Conservation (phyloP, 2,888 invertebrate genomes). For the Hermaeophaga mercurialis region DNA sequence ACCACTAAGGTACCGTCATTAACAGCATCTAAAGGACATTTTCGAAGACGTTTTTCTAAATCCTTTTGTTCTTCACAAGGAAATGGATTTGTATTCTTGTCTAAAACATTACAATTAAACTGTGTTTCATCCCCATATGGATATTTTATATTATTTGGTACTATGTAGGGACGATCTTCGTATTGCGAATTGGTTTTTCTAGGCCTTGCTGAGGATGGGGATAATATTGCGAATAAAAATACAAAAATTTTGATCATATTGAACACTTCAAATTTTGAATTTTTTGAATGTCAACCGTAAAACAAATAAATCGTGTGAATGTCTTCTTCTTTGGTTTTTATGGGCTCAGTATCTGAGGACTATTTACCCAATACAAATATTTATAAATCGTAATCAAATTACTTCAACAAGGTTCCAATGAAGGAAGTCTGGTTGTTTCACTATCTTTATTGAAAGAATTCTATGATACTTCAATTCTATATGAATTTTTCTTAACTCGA, state of each 20-base stretch:
- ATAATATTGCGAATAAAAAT: not conserved
- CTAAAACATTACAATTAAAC: constrained; percentile 31
- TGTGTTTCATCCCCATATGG: constrained; percentile 41
- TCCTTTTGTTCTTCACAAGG: constrained; percentile 29
- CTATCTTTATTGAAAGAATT: too few species aligned
- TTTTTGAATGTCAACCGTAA: not conserved
- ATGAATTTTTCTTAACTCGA: too few species aligned
- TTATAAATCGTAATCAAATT: too few species aligned
- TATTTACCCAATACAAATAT: too few species aligned
- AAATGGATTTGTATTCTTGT: constrained; percentile 32
- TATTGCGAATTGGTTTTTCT: not conserved
- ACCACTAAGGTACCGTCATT: too few species aligned
- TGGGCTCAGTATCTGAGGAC: too few species aligned
- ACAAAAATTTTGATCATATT: not conserved
- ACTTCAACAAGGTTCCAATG: too few species aligned
- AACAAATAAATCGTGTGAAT: too few species aligned
- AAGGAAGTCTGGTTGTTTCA: too few species aligned
- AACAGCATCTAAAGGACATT: constrained; percentile 24
- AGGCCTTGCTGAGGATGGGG: not conserved
- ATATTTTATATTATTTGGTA: constrained; percentile 37
- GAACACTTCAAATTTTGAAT: not conserved
- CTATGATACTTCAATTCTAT: too few species aligned
- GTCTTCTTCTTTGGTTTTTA: too few species aligned
- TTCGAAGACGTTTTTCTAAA: constrained; percentile 26
- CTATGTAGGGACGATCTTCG: constrained; percentile 20